Percentiles rank a stretch among this genome's conserved stretches.
Conservation (phyloP, 1,140 invertebrate species). For the Drosophila tsacasi region DNA sequence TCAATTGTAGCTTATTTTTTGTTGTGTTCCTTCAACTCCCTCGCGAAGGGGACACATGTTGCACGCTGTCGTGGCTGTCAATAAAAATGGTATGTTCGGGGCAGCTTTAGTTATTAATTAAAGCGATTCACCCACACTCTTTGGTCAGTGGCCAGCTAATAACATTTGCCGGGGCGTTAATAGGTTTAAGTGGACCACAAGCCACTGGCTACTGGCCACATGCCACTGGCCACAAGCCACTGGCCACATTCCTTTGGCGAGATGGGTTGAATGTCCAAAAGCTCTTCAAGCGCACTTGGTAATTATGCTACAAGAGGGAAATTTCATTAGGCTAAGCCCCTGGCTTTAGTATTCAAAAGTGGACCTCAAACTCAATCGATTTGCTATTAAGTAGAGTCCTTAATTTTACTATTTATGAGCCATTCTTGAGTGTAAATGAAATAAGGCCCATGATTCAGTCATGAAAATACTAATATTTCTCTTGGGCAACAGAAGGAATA, state of each 20-base stretch:
- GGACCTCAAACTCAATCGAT: not conserved
- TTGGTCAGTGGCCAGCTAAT: constrained; percentile 30
- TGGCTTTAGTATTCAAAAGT: not conserved
- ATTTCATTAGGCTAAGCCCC: constrained; percentile 20
- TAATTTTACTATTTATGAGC: too few species aligned
- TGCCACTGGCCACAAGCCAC: constrained; percentile 4
- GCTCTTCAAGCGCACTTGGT: not conserved
- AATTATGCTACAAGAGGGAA: constrained; percentile 13
- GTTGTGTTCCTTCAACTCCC: constrained; percentile 27
- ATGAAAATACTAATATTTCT: not conserved
- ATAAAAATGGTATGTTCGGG: constrained; percentile 28
- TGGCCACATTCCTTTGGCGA: not conserved
- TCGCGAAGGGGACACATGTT: constrained; percentile 58
- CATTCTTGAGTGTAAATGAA: not conserved
- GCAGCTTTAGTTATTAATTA: constrained; percentile 59
- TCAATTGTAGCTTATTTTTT: not conserved
- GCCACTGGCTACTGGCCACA: constrained; percentile 3
- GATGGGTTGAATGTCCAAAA: constrained; percentile 35
- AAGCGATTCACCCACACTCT: constrained; percentile 43
- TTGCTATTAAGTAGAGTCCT: not conserved
- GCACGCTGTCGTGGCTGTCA: constrained; percentile 52
- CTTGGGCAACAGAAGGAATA: not conserved
- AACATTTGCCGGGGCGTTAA: constrained; percentile 46
- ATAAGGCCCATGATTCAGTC: not conserved
- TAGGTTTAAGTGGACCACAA: constrained; percentile 51